Evolutionary conservation across 2,797 vertebrate species (phyloP).

Genomic region (Pseudocheirus occidentalis): DNA sequence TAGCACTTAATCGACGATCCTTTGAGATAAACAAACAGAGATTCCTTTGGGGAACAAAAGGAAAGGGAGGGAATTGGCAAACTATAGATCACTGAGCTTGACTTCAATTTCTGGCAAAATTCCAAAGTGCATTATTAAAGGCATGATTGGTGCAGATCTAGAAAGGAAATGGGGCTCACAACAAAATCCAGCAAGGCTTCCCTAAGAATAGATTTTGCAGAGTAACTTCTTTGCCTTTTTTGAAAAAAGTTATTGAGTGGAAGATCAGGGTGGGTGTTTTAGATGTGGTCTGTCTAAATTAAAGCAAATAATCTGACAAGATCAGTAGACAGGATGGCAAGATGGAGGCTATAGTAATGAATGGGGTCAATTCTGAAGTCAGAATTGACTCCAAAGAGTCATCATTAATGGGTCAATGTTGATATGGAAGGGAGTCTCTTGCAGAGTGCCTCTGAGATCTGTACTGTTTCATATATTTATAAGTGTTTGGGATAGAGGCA

Average conservation of each 20-base stretch:
- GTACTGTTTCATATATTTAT: not conserved
- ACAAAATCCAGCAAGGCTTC: not conserved
- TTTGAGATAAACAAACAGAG: not conserved
- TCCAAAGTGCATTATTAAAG: not conserved
- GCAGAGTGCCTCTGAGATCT: not conserved
- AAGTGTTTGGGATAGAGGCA: not conserved
- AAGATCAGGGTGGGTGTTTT: not conserved
- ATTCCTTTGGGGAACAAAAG: not conserved
- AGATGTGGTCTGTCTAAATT: not conserved
- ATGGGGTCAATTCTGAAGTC: not conserved
- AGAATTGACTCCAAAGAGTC: not conserved
- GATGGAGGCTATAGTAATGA: not conserved
- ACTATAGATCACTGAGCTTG: not conserved
- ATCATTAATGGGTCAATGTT: not conserved
- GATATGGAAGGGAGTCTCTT: not conserved
- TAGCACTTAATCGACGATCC: too few species aligned
- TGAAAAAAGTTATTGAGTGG: not conserved
- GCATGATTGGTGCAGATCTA: not conserved
- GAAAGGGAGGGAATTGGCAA: not conserved
- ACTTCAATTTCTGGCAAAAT: conserved; percentile 50
- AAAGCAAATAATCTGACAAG: not conserved
- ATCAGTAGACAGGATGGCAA: not conserved
- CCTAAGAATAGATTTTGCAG: not conserved
- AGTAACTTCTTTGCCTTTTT: not conserved
- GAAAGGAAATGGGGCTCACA: not conserved